phyloP scores from a whole-genome alignment of 2,888 invertebrate genomes.

The Branchellion lobata region DNA sequence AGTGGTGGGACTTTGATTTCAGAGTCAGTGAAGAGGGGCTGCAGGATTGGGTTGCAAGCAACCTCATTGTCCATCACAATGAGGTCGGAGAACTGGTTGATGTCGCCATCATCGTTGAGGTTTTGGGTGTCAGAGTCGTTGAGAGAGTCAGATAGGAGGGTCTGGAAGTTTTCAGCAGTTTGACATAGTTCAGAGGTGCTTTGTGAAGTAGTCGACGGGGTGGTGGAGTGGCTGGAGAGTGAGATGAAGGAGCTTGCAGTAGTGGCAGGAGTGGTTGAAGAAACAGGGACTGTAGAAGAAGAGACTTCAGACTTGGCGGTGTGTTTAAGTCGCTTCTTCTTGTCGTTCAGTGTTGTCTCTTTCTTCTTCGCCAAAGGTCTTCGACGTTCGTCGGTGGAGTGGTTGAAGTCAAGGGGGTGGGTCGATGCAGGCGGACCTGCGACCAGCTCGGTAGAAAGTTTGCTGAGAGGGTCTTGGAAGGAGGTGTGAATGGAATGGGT shows the following conservation, averaged over 20 bases:
- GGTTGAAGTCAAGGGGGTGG: neutral
- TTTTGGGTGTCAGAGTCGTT: conserved; percentile 25
- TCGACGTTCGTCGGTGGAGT: neutral
- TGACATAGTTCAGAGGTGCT: neutral
- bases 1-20: neutral
- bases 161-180: neutral
- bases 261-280: too few relatives aligned
- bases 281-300: neutral
- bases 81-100: conserved; percentile 42
- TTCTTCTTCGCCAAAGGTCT: neutral
- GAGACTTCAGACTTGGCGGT: neutral
- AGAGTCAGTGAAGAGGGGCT: neutral
- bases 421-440: too few relatives aligned
- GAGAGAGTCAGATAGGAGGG: conserved; percentile 12
- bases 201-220: neutral
- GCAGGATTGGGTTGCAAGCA: conserved; percentile 4
- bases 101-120: conserved; percentile 38
- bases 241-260: too few relatives aligned
- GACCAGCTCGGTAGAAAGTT: too few relatives aligned
- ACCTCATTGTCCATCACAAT: conserved; percentile 41
- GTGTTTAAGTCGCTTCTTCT: neutral
- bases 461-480: too few relatives aligned
- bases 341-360: neutral
- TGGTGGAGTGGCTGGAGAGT: too few relatives aligned
- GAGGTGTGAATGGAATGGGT: neutral